Percentiles rank a stretch among this genome's conserved stretches.
Evolutionary conservation across 1,140 invertebrate species (phyloP).

Genomic region (Andrena cerasifolii): DNA sequence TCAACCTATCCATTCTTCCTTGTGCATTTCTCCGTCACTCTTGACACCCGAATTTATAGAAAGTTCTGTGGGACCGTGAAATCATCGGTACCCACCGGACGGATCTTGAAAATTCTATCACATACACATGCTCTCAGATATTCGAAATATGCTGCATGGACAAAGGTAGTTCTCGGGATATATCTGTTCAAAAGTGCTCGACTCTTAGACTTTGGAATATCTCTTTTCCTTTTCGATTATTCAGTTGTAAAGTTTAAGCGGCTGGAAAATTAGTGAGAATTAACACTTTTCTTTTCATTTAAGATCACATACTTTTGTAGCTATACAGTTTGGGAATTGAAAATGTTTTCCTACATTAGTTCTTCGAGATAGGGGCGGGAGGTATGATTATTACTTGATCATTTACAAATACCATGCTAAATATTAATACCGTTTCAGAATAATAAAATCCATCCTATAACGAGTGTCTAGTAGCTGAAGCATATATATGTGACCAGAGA

Average conservation of each 20-base stretch:
- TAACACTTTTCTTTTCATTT: too few species aligned
- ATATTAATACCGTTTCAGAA: neutral
- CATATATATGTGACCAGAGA: constrained; percentile 15
- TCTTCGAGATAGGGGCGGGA: too few species aligned
- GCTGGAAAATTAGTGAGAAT: too few species aligned
- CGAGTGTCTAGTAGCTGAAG: constrained; percentile 4
- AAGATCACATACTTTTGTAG: too few species aligned
- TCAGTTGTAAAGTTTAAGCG: too few species aligned
- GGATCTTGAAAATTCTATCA: neutral
- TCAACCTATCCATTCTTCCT: neutral
- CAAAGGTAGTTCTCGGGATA: neutral
- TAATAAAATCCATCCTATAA: neutral
- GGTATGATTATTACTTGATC: too few species aligned
- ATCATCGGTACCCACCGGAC: neutral
- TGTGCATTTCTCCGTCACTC: neutral
- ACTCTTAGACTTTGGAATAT: too few species aligned
- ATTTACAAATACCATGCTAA: neutral
- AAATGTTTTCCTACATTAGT: too few species aligned
- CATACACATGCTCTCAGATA: neutral
- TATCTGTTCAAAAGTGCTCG: too few species aligned
- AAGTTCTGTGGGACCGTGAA: neutral
- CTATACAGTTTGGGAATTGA: too few species aligned
- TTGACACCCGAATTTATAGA: neutral
- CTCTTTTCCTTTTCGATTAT: too few species aligned
- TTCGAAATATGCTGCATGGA: neutral